These are phyloP conservation scores for Dicaeum eximium DNA, from an alignment of 2,113 vertebrate genomes.

Conservation along the genomic window DNA sequence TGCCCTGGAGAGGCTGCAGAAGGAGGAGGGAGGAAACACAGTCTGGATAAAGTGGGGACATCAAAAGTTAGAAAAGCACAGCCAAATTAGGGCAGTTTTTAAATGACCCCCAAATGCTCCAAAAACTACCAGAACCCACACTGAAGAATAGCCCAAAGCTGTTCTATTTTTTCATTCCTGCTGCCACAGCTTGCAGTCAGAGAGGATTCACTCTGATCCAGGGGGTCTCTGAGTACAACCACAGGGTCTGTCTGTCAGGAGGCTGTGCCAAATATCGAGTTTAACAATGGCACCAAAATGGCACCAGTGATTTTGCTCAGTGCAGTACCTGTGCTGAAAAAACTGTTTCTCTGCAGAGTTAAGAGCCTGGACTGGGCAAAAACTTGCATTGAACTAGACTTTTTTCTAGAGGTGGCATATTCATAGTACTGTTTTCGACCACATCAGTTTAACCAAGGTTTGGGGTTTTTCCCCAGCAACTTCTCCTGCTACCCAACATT, in stretches of 20 bases:
- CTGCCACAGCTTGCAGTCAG: background rate
- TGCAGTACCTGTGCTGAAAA: background rate
- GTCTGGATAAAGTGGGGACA: background rate
- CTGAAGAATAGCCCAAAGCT: background rate
- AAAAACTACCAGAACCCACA: background rate
- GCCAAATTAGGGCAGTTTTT: background rate
- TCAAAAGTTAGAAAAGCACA: background rate
- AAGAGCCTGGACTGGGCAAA: background rate
- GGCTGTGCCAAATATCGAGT: background rate
- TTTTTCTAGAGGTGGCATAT: background rate
- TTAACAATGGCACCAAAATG: background rate
- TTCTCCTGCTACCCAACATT: background rate
- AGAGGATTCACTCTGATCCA: background rate
- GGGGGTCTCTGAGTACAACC: accelerated
- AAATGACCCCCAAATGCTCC: background rate
- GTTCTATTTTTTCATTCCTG: background rate
- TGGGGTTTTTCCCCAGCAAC: background rate
- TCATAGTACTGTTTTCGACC: background rate
- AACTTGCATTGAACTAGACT: background rate
- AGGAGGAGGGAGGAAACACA: background rate
- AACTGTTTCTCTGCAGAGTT: background rate
- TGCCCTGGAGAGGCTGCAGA: background rate
- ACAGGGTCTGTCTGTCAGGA: background rate
- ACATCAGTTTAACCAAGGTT: background rate
- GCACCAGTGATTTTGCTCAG: background rate